Conservation (phyloP, 1,140 invertebrate genomes). For the Lordiphosa collinella region DNA sequence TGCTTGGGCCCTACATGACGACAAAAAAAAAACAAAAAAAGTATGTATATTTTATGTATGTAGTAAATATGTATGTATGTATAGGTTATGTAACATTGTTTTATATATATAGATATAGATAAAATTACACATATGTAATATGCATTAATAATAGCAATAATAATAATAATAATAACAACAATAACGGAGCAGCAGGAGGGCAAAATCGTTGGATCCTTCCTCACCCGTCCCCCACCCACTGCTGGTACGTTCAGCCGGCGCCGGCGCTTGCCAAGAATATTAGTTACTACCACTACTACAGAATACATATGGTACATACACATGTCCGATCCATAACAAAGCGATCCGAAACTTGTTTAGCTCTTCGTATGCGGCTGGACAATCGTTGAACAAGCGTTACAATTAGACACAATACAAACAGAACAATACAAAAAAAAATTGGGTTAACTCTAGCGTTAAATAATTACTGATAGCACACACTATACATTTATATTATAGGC, state of each 20-base stretch:
- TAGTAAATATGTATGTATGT: conserved; percentile 16
- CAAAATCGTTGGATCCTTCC: background rate
- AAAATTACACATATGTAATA: conserved; percentile 35
- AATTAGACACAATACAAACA: conserved; percentile 19
- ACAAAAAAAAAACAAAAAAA: conserved; percentile 37
- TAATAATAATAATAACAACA: conserved; percentile 67
- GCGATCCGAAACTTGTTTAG: conserved; percentile 33
- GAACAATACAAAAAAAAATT: conserved; percentile 36
- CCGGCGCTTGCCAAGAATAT: conserved; percentile 63
- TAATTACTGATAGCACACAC: conserved; percentile 63
- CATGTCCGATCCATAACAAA: conserved; percentile 22
- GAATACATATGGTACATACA: conserved; percentile 47
- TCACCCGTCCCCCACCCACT: background rate
- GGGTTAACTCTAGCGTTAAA: conserved; percentile 40
- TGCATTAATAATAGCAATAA: conserved; percentile 28
- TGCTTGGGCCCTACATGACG: conserved; percentile 47
- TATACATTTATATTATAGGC: conserved; percentile 13
- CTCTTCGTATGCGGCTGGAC: conserved; percentile 8
- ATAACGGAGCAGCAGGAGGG: conserved; percentile 59
- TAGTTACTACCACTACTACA: conserved; percentile 34
- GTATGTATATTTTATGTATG: background rate
- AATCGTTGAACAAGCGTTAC: conserved; percentile 12
- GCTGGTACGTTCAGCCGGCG: conserved; percentile 38
- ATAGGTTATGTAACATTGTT: conserved; percentile 35
- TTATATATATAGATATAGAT: conserved; percentile 33